Evolutionary conservation across 2,797 vertebrate genomes (phyloP), one percentile per base, ranked within the genome.

Genomic region (Pseudochirops corinnae): DNA sequence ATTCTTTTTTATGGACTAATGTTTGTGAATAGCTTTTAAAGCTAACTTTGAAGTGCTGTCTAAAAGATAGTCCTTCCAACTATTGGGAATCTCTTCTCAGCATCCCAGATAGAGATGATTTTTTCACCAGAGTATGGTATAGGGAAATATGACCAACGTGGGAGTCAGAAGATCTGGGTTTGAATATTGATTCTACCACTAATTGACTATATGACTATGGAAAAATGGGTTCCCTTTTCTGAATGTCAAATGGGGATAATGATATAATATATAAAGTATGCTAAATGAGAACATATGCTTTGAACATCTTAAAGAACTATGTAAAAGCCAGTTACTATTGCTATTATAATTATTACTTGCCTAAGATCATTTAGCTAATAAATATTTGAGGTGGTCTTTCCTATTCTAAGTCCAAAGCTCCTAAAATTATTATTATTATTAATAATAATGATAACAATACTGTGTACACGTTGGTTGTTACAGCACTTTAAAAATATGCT

Each of bases 41-140:
- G 58, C 93, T 95, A 93, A 93, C 92, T 90, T 29, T 67, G 90
- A 95, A 95, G 12, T 46, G 87, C 46, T 53, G 12, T 46, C 7
- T 46, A 94, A 93, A 94, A 90, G 91, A 46, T 53, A 55, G 29
- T 52, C 90, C 14, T 90, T 21, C 67, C 39, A 39, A 50, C 50
- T 90, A 53, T 11, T 52, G 31, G 57, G 94, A n/a, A 46, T 96
- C 93, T 94, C 74, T 95, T 28, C 92, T 91, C 91, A 62, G 91
- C 92, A 92, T 92, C n/a, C n/a, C 7, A 91, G 24, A 14, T 91
- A 52, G 57, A 93, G n/a, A 12, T 26, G 39, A 93, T 95, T n/a
- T 95, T 2, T 74, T 95, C 55, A 74, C 39, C n/a, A 39, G 6
- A 74, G 14, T 29, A n/a, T 39, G 16, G 16, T 39, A 9, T 39